Percentiles rank a stretch among this genome's conserved stretches.
These are phyloP conservation scores for Lampropteryx suffumata DNA, from an alignment of 2,888 invertebrate species.

Conservation along the genomic window DNA sequence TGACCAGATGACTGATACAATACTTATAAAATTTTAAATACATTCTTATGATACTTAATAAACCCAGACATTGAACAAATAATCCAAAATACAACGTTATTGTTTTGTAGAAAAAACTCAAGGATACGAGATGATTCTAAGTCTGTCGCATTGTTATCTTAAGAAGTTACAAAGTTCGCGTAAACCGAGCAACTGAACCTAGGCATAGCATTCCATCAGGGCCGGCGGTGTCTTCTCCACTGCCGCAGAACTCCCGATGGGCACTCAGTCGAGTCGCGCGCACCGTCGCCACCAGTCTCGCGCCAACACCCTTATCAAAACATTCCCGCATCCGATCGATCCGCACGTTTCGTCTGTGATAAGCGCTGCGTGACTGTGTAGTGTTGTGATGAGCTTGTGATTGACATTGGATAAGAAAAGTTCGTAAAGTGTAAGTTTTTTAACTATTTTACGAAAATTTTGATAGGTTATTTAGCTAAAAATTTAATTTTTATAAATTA, in stretches of 20 bases:
- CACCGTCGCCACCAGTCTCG: constrained; percentile 56
- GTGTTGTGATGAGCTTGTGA: constrained; percentile 62
- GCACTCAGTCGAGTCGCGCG: constrained; percentile 68
- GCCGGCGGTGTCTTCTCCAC: constrained; percentile 8
- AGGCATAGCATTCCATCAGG: not conserved
- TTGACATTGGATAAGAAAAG: constrained; percentile 33
- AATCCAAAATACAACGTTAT: no score
- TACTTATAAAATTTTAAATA: no score
- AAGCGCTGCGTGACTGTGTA: constrained; percentile 60
- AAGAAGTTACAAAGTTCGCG: constrained; percentile 11
- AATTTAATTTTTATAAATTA: no score
- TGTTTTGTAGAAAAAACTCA: no score
- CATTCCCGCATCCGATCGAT: constrained; percentile 68
- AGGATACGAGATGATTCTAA: not conserved
- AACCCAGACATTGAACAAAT: no score
- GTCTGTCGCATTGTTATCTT: not conserved
- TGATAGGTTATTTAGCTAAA: no score
- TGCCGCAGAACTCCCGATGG: constrained; percentile 6
- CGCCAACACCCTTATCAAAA: constrained; percentile 50
- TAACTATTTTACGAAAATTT: not conserved
- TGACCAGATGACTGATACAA: no score
- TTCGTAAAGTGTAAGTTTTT: constrained; percentile 18
- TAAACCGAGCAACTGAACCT: not conserved
- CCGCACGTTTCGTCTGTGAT: constrained; percentile 44
- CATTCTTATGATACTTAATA: no score